Evolutionary conservation across 2,797 vertebrate genomes (phyloP).

Genomic region (Mico argentatus): DNA sequence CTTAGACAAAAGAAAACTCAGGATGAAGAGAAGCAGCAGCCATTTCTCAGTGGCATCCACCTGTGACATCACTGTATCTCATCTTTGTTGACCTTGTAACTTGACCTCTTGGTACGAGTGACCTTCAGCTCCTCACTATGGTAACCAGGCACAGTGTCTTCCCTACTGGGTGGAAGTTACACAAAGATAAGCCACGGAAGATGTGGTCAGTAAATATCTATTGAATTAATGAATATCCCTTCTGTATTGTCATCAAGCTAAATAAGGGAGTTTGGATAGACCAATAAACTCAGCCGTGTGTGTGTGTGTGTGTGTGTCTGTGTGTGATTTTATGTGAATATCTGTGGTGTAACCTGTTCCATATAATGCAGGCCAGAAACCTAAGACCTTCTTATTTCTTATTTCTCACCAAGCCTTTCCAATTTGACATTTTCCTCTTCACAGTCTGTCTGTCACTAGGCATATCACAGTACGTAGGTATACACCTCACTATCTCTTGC

Average conservation of each 20-base stretch:
- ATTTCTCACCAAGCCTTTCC: background rate
- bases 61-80: background rate
- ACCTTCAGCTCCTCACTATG: background rate
- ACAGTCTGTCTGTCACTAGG: background rate
- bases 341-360: background rate
- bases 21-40: background rate
- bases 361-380: background rate
- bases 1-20: conserved; percentile 62
- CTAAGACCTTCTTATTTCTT: background rate
- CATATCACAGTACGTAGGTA: background rate
- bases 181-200: background rate
- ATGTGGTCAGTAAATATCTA: too few species aligned
- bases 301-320: too few species aligned
- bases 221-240: background rate
- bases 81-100: background rate
- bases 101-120: background rate
- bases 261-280: background rate
- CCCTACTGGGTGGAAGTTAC: background rate
- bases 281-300: background rate
- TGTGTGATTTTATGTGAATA: background rate
- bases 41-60: background rate
- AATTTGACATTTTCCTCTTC: background rate
- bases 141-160: rapidly evolving
- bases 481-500: background rate
- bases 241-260: background rate